These are phyloP conservation scores for Lateolabrax maculatus DNA, from an alignment of 2,797 vertebrate genomes.

Conservation along the genomic window DNA sequence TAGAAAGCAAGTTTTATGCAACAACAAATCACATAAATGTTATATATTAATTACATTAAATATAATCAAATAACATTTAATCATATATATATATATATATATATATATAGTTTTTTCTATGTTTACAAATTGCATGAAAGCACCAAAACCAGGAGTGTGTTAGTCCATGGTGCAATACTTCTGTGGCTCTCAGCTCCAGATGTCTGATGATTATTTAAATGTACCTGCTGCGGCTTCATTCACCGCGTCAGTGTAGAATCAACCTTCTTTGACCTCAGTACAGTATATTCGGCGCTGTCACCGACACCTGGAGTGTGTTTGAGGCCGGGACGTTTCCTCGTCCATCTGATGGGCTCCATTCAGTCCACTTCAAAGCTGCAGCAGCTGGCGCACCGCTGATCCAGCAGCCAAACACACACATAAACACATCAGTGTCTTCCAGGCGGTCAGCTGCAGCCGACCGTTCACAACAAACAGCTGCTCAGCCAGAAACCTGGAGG, in stretches of 20 bases:
- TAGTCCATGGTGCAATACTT: not conserved
- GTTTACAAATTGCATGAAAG: not conserved
- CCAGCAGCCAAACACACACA: constrained; percentile 25
- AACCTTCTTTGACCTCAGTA: constrained; percentile 12
- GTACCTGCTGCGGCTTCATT: constrained; percentile 7
- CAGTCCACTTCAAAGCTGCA: constrained; percentile 55
- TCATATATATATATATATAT: not conserved
- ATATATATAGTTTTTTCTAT: no score
- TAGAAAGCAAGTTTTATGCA: not conserved
- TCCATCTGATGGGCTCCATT: constrained; percentile 50
- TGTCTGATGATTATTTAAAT: not conserved
- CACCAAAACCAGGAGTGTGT: not conserved
- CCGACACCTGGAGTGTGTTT: constrained; percentile 18
- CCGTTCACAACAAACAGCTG: constrained; percentile 20
- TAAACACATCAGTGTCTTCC: not conserved
- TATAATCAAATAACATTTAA: not conserved
- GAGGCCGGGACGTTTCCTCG: not conserved
- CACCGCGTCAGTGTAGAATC: not conserved
- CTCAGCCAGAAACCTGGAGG: not conserved
- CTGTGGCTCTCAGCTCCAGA: not conserved
- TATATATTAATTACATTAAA: no score
- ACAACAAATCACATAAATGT: not conserved
- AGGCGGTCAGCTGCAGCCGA: constrained; percentile 25
- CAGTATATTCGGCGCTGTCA: accelerated
- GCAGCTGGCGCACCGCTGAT: constrained; percentile 41